Conservation (phyloP, 2,888 invertebrate genomes). For the Hymenopus coronatus region DNA sequence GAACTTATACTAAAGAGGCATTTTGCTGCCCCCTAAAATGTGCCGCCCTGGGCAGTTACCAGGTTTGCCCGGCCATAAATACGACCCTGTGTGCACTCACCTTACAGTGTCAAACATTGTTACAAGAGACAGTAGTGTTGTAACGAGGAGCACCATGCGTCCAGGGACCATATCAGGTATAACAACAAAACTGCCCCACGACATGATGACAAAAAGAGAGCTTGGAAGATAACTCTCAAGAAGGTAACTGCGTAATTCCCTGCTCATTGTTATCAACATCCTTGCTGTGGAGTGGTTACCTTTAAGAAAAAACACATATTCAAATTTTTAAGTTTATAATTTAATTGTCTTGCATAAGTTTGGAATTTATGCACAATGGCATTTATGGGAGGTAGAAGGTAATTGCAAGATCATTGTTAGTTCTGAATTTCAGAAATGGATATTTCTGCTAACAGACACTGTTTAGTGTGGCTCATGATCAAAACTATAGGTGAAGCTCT, state of each 20-base stretch:
- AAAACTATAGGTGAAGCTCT: no score
- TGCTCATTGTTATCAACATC: slow-evolving; percentile 58
- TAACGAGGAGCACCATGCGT: slow-evolving; percentile 62
- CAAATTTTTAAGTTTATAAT: not conserved
- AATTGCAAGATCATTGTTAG: no score
- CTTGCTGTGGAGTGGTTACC: slow-evolving; percentile 61
- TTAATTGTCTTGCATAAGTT: no score
- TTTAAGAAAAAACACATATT: slow-evolving; percentile 43
- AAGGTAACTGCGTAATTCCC: slow-evolving; percentile 60
- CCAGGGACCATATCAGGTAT: slow-evolving; percentile 65
- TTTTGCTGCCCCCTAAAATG: no score
- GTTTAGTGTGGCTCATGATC: no score
- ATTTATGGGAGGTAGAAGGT: no score
- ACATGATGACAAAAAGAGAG: slow-evolving; percentile 62
- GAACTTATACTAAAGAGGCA: no score
- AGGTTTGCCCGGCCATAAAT: no score
- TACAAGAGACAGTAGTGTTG: slow-evolving; percentile 60
- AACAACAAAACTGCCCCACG: slow-evolving; percentile 66
- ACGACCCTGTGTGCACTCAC: slow-evolving; percentile 44
- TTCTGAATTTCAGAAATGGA: no score
- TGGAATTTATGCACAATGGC: no score
- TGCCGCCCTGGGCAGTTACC: no score
- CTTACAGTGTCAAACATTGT: slow-evolving; percentile 67
- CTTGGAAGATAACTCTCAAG: slow-evolving; percentile 64
- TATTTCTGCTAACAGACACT: no score